Conservation (phyloP, 2,113 vertebrate genomes). For the Pterophyllum scalare region DNA sequence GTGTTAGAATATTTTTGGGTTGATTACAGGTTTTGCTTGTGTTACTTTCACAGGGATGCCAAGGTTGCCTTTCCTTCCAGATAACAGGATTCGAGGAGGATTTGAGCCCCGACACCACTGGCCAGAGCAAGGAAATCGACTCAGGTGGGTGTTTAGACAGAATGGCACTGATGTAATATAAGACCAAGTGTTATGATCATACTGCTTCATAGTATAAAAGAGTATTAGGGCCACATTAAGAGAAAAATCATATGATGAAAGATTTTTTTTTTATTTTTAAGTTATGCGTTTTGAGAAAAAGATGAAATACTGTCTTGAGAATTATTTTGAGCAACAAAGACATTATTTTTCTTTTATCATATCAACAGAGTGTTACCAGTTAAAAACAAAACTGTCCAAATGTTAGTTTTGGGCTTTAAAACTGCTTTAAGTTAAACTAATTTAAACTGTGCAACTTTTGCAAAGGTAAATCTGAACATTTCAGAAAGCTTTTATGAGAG, state of each 20-base stretch:
- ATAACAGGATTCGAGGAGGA: conserved; percentile 69
- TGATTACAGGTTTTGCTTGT: background rate
- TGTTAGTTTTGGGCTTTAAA: no score
- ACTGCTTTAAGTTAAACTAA: no score
- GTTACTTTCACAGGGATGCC: conserved; percentile 71
- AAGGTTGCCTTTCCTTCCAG: conserved; percentile 76
- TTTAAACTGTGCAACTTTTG: no score
- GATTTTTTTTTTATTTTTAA: background rate
- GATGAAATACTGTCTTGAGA: background rate
- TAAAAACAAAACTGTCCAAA: no score
- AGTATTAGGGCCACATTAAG: background rate
- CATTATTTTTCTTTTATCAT: background rate
- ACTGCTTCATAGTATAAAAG: background rate
- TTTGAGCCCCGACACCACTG: conserved; percentile 76
- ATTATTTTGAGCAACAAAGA: background rate
- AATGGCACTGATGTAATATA: background rate
- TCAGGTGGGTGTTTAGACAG: conserved; percentile 62
- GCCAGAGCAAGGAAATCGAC: conserved; percentile 83
- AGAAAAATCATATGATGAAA: background rate
- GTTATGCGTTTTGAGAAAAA: background rate
- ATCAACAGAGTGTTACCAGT: no score
- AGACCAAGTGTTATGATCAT: background rate
- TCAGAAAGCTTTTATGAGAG: no score
- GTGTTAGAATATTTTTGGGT: background rate
- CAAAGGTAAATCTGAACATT: no score